A percentile compares a stretch with the other conserved stretches of the same genome.
These are phyloP conservation scores for Pagrus major DNA, from an alignment of 2,113 vertebrate genomes.

Conservation along the genomic window DNA sequence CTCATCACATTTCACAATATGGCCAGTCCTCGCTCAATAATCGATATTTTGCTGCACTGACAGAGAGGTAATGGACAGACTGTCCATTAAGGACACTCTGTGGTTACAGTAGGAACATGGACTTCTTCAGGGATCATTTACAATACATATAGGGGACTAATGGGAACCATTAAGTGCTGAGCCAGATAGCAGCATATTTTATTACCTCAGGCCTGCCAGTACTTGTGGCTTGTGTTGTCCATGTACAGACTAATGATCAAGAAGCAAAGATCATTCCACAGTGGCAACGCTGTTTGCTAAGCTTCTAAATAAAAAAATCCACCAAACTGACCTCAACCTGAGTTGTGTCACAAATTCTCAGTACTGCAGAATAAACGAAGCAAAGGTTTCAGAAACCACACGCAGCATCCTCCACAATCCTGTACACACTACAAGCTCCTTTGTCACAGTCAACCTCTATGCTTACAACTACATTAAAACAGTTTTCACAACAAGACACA, in stretches of 20 bases:
- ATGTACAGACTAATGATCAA: slow-evolving; percentile 7
- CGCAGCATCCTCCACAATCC: neutral
- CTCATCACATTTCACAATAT: slow-evolving; percentile 16
- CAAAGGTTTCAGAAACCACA: neutral
- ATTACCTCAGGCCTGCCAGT: slow-evolving; percentile 46
- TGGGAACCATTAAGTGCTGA: slow-evolving; percentile 67
- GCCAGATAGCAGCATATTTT: slow-evolving; percentile 46
- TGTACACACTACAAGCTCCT: slow-evolving; percentile 13
- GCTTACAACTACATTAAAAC: slow-evolving; percentile 58
- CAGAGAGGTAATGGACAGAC: slow-evolving; percentile 55
- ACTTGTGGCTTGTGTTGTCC: slow-evolving; percentile 40
- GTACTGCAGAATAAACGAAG: neutral
- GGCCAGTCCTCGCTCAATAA: slow-evolving; percentile 39
- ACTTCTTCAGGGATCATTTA: slow-evolving; percentile 52
- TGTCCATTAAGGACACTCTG: slow-evolving; percentile 57
- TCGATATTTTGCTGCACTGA: slow-evolving; percentile 63
- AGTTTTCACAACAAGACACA: slow-evolving; percentile 80
- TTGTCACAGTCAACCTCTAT: slow-evolving; percentile 31
- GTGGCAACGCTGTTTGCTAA: slow-evolving; percentile 24
- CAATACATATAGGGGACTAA: slow-evolving; percentile 63
- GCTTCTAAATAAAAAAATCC: slow-evolving; percentile 20
- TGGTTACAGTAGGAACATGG: slow-evolving; percentile 23
- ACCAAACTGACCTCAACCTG: neutral
- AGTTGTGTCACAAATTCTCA: neutral
- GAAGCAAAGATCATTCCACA: slow-evolving; percentile 32